Conservation (phyloP, 2,113 vertebrate species). For the Cyprinodon brontotheroides region DNA sequence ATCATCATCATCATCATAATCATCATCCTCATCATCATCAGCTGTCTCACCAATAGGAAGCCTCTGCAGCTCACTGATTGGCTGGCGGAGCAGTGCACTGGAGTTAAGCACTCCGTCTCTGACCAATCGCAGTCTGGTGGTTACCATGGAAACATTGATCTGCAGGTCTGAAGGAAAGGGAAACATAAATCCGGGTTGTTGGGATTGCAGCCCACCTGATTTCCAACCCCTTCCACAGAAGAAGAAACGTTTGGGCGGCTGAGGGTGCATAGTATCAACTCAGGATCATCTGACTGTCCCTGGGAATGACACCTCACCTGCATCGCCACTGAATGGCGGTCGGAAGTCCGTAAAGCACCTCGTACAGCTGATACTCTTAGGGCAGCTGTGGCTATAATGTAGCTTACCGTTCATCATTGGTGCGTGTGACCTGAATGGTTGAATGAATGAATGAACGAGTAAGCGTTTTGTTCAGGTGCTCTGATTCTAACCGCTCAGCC, state of each 20-base stretch:
- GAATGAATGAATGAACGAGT: too few relatives aligned
- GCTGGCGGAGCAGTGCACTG: constrained; percentile 75
- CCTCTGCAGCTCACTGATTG: constrained; percentile 74
- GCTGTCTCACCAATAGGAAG: constrained; percentile 80
- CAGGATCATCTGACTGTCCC: not conserved
- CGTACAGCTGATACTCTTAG: too few relatives aligned
- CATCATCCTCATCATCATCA: not conserved
- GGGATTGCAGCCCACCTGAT: not conserved
- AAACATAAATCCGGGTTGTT: not conserved
- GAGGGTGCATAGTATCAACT: too few relatives aligned
- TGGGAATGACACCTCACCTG: too few relatives aligned
- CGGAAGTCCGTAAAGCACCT: too few relatives aligned
- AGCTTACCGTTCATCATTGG: too few relatives aligned
- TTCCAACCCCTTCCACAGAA: not conserved
- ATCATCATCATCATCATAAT: too few relatives aligned
- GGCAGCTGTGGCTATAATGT: too few relatives aligned
- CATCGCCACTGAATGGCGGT: too few relatives aligned
- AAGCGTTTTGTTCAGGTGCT: too few relatives aligned
- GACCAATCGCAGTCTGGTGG: constrained; percentile 70
- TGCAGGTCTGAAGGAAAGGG: constrained; percentile 72
- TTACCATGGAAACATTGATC: constrained; percentile 72
- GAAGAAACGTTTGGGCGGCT: not conserved
- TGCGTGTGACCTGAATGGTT: too few relatives aligned
- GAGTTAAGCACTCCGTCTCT: constrained; percentile 69
- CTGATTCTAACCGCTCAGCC: too few relatives aligned